Evolutionary conservation across 2,113 vertebrate species (phyloP).

Genomic region (Megaceryle maxima): DNA sequence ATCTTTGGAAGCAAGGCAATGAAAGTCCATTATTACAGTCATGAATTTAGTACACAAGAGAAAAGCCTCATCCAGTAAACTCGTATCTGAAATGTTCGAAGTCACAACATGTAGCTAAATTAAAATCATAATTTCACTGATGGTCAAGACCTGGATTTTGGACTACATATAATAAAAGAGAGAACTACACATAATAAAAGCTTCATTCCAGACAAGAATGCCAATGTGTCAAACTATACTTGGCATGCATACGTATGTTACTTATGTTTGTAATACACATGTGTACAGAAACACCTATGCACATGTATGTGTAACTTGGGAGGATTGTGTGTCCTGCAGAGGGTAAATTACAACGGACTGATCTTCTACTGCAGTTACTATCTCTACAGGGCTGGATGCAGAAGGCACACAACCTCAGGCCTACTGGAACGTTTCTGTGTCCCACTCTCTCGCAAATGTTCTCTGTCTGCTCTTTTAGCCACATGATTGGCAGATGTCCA

Average conservation of each 20-base stretch:
- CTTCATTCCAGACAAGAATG: not conserved
- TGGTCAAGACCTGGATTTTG: not conserved
- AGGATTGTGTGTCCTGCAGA: not conserved
- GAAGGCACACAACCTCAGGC: fast-evolving
- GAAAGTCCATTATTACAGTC: not conserved
- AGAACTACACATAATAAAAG: not conserved
- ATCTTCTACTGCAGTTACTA: not conserved
- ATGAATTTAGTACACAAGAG: not conserved
- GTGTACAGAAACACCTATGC: not conserved
- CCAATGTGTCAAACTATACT: fast-evolving
- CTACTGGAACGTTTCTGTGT: not conserved
- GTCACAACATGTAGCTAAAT: not conserved
- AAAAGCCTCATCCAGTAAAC: not conserved
- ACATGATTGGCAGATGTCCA: not conserved
- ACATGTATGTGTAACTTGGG: not conserved
- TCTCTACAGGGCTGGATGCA: fast-evolving
- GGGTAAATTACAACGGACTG: not conserved
- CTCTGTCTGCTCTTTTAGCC: not conserved
- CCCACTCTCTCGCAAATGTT: not conserved
- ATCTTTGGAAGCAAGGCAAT: not conserved
- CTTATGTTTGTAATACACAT: not conserved
- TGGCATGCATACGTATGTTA: fast-evolving
- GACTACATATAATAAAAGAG: not conserved
- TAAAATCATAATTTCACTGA: not conserved
- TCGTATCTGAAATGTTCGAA: not conserved